These are phyloP conservation scores for Microtus montanus DNA, from an alignment of 2,113 vertebrate species.

Conservation along the genomic window DNA sequence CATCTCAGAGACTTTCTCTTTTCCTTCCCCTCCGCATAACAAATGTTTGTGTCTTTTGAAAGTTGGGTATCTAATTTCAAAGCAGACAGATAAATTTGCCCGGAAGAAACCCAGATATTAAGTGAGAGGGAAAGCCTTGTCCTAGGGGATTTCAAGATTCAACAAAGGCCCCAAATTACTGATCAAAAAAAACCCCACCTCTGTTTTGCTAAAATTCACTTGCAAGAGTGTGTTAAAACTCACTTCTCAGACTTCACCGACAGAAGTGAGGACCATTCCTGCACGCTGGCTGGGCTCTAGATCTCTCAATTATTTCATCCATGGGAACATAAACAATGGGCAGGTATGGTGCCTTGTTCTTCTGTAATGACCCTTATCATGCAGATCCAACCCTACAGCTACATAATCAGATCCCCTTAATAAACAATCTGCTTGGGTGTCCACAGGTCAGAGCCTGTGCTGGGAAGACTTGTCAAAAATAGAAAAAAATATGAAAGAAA, in stretches of 20 bases:
- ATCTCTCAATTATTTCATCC: slow-evolving; percentile 5
- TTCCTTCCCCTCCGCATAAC: slow-evolving; percentile 32
- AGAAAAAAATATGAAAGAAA: slow-evolving; percentile 9
- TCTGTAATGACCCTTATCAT: background rate
- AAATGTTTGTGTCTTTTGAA: background rate
- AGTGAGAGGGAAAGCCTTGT: slow-evolving; percentile 6
- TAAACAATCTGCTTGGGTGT: background rate
- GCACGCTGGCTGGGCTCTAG: background rate
- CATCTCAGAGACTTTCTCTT: slow-evolving; percentile 12
- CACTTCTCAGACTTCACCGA: background rate
- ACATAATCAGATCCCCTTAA: background rate
- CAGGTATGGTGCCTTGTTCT: background rate
- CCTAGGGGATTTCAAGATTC: slow-evolving; percentile 46
- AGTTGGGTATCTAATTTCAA: background rate
- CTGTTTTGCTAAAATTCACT: slow-evolving; percentile 14
- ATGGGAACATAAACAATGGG: background rate
- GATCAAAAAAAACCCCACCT: slow-evolving; percentile 18
- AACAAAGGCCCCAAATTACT: slow-evolving; percentile 14
- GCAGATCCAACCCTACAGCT: background rate
- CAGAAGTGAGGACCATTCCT: background rate
- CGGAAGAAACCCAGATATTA: slow-evolving; percentile 39
- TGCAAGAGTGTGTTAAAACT: background rate
- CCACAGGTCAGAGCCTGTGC: background rate
- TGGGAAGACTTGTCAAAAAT: background rate
- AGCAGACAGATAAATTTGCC: slow-evolving; percentile 9